Conservation (phyloP, 2,888 invertebrate species). For the Tortricodes alternella region DNA sequence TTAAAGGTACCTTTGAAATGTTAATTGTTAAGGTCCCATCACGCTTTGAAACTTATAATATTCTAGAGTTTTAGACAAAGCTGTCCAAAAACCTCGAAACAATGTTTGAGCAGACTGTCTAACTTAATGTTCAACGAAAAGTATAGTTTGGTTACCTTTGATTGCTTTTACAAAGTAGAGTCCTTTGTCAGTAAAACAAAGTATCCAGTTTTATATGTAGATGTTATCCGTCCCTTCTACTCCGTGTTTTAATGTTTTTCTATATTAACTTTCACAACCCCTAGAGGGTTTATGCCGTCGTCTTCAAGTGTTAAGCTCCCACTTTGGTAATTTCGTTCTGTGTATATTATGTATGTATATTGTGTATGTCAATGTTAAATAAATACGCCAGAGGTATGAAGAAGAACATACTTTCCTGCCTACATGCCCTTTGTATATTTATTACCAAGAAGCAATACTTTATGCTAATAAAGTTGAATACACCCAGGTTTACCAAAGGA, state of each 20-base stretch:
- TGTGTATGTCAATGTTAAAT: too few species aligned
- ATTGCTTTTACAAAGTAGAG: not conserved
- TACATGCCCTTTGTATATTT: too few species aligned
- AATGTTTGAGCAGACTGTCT: slow-evolving; percentile 14
- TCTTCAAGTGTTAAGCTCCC: too few species aligned
- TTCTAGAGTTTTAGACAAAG: slow-evolving; percentile 10
- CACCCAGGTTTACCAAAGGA: not conserved
- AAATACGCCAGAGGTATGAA: too few species aligned
- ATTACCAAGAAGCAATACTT: not conserved
- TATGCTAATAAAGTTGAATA: not conserved
- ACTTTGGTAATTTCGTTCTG: too few species aligned
- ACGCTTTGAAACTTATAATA: not conserved
- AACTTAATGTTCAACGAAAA: slow-evolving; percentile 15
- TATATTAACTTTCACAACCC: too few species aligned
- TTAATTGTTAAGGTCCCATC: slow-evolving; percentile 1
- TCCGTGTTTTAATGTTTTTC: too few species aligned
- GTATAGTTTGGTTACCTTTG: slow-evolving; percentile 16
- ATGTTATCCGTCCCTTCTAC: not conserved
- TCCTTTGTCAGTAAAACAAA: not conserved
- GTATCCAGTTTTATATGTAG: not conserved
- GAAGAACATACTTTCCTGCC: too few species aligned
- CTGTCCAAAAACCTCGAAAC: slow-evolving; percentile 11
- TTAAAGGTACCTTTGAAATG: slow-evolving; percentile 12
- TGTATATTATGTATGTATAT: too few species aligned
- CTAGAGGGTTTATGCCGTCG: too few species aligned